Conservation (phyloP, 2,888 invertebrate species). For the Thera obeliscata region DNA sequence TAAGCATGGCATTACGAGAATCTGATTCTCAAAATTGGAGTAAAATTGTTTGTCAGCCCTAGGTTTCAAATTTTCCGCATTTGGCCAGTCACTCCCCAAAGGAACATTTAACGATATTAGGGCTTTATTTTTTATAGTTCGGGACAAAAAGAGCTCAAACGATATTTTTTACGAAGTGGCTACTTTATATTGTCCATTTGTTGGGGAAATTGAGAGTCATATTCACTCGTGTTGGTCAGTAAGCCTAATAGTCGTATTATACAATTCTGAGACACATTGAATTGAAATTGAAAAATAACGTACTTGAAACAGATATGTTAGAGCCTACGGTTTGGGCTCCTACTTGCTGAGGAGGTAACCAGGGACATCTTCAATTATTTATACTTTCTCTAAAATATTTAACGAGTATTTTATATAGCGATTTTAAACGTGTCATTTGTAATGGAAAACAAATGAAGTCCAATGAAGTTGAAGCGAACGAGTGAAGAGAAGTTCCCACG, state of each 20-base stretch:
- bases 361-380: no score
- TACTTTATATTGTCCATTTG: slow-evolving; percentile 61
- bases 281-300: neutral
- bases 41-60: slow-evolving; percentile 58
- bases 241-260: slow-evolving; percentile 11
- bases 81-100: slow-evolving; percentile 82
- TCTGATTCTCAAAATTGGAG: neutral
- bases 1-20: no score
- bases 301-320: no score
- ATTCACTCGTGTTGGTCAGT: slow-evolving; percentile 53
- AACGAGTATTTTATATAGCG: no score
- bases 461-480: no score
- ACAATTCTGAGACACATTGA: slow-evolving; percentile 19
- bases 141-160: slow-evolving; percentile 76
- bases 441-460: no score
- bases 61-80: slow-evolving; percentile 62
- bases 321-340: no score
- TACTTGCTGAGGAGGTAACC: no score
- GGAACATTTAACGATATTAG: slow-evolving; percentile 84
- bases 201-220: slow-evolving; percentile 48
- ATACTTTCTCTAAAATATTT: no score
- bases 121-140: slow-evolving; percentile 84
- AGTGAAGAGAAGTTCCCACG: no score
- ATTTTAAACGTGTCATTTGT: no score
- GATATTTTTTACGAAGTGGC: slow-evolving; percentile 75